A percentile compares a stretch with the other conserved stretches of the same genome.
Conservation (phyloP, 1,140 invertebrate genomes). For the Diorhabda carinulata region DNA sequence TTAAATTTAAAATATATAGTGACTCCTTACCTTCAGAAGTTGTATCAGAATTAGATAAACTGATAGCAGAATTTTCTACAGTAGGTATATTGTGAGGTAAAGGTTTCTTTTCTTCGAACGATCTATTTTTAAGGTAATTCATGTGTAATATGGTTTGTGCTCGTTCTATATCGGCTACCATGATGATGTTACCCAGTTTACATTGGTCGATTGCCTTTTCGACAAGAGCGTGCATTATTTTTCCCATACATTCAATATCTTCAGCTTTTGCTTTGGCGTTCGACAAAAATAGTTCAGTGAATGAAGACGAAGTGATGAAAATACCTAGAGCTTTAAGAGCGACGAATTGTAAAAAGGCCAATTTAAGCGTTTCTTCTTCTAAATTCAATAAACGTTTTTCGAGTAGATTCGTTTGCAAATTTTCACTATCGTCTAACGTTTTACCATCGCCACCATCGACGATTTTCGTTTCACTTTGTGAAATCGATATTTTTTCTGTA, state of each 20-base stretch:
- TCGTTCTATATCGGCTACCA: conserved; percentile 55
- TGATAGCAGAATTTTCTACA: conserved; percentile 3
- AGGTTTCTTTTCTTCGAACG: conserved; percentile 38
- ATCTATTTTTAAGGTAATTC: conserved; percentile 47
- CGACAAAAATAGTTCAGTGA: conserved; percentile 55
- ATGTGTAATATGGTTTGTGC: conserved; percentile 54
- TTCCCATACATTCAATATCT: conserved; percentile 30
- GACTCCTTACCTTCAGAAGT: neutral
- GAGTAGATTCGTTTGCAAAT: conserved; percentile 33
- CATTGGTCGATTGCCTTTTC: conserved; percentile 52
- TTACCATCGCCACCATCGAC: conserved; percentile 26
- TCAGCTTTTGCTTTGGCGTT: conserved; percentile 22
- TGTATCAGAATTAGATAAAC: neutral
- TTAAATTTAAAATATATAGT: no score
- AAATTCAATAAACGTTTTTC: conserved; percentile 46
- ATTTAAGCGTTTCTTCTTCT: conserved; percentile 49
- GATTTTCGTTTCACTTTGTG: conserved; percentile 31
- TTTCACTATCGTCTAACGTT: conserved; percentile 7
- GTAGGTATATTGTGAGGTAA: neutral
- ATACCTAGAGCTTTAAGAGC: conserved; percentile 56
- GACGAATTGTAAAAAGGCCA: conserved; percentile 55
- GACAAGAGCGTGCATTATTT: conserved; percentile 44
- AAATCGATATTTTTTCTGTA: conserved; percentile 37
- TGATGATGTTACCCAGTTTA: conserved; percentile 48
- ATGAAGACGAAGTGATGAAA: conserved; percentile 41